Conservation (phyloP, 2,113 vertebrate species). For the Python bivittatus region DNA sequence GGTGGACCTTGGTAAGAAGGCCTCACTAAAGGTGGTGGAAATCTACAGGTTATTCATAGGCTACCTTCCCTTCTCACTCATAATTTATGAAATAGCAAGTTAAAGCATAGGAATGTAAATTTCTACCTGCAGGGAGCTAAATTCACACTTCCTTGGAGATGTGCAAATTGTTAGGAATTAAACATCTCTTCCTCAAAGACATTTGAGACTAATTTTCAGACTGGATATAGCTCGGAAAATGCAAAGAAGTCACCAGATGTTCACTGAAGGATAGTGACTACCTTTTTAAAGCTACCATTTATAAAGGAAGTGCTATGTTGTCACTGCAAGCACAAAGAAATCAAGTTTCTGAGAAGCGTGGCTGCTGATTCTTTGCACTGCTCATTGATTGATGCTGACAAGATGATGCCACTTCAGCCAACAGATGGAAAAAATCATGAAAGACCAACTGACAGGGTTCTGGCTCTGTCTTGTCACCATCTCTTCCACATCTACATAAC, state of each 20-base stretch:
- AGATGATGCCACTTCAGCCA: neutral
- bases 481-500: neutral
- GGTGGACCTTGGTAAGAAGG: neutral
- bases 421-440: neutral
- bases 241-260: neutral
- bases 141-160: constrained; percentile 11
- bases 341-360: neutral
- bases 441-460: neutral
- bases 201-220: neutral
- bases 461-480: neutral
- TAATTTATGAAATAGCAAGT: neutral
- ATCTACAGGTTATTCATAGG: neutral
- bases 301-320: neutral
- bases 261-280: neutral
- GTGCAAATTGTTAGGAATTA: constrained; percentile 10
- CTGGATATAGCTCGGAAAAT: neutral
- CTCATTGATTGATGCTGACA: neutral
- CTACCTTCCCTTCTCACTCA: neutral
- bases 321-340: neutral
- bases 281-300: neutral
- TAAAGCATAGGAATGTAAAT: neutral
- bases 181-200: neutral
- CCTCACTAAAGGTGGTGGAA: neutral
- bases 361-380: neutral
- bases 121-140: neutral